Conservation (phyloP, 2,888 invertebrate species). For the Epinotia brunnichana region DNA sequence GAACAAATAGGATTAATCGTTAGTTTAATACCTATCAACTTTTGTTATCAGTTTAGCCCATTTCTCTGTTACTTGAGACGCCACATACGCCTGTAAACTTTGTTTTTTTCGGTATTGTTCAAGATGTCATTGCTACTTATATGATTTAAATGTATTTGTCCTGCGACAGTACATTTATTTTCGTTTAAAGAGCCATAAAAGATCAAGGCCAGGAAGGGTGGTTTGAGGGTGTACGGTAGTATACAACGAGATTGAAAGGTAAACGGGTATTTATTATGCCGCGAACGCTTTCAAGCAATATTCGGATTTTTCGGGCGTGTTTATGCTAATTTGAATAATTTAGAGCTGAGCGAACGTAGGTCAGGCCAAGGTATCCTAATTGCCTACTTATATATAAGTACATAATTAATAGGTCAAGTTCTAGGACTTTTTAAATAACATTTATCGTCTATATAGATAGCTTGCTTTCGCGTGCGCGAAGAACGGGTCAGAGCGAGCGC, state of each 20-base stretch:
- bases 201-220: constrained; percentile 18
- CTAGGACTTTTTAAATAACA: neutral
- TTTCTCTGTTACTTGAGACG: too few relatives aligned
- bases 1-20: too few relatives aligned
- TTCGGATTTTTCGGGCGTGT: constrained; percentile 6
- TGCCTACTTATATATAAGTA: neutral
- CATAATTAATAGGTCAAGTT: neutral
- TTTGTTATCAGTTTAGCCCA: too few relatives aligned
- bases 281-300: constrained; percentile 10
- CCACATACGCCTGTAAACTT: too few relatives aligned
- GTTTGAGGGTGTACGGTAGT: constrained; percentile 5
- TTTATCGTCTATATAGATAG: neutral
- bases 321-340: constrained; percentile 4
- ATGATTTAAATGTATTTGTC: neutral
- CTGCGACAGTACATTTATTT: constrained; percentile 18
- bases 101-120: too few relatives aligned
- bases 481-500: too few relatives aligned
- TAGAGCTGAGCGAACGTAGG: neutral
- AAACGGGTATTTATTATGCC: constrained; percentile 13
- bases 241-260: constrained; percentile 26
- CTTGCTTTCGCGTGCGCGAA: neutral
- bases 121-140: too few relatives aligned
- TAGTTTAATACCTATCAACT: too few relatives aligned
- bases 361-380: neutral
- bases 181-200: constrained; percentile 14